Base-by-base conservation (phyloP, 1,140 invertebrate species). In the Trichonephila clavipes region DNA sequence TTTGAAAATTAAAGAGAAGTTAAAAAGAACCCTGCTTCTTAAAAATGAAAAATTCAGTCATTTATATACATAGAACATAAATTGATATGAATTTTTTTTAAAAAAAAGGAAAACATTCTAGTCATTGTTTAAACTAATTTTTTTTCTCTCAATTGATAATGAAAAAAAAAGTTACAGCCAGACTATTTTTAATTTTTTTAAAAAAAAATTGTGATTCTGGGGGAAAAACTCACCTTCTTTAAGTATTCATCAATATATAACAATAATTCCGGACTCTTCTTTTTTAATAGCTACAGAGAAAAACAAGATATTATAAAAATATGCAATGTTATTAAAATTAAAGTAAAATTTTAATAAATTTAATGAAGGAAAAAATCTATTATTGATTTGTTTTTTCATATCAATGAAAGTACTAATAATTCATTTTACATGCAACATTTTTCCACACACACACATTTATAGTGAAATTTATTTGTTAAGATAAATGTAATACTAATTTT, bases 171-270 rank as follows among this genome's bases (percentile, higher is more conserved):
- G 3, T 59, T 21, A 21, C 1, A 81, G 24, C 6, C 6, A 81
- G 24, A 44, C 19, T n/a, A 81, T 28, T 1, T 81, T 28, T 34
- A 81, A 24, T 24, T 87, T 64, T 64, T 6, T 12, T 62, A 18
- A 34, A 34, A 62, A 24, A 34, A 34, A 62, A 24, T 88, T 24
- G 21, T 16, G 40, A 59, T 86, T 14, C n/a, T 28, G 19, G 21
- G 28, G 40, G 10, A 66, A 88, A 66, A 69, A 58, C 44, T 93
- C 97, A 97, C 87, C 94, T 94, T 89, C 95, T 94, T 64, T 81
- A 95, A 95, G 58, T 94, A 94, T 81, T 95, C 94, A 44, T 82
- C 61, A 51, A 93, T 90, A 28, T 88, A 92, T 19, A 40, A 4
- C 59, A 94, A 58, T 10, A 95, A 83, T 91, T 95, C 94, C 21